Percentiles rank a stretch among this genome's conserved stretches.
These are phyloP conservation scores for Calephelis virginiensis DNA, from an alignment of 1,140 invertebrate species.

Conservation along the genomic window DNA sequence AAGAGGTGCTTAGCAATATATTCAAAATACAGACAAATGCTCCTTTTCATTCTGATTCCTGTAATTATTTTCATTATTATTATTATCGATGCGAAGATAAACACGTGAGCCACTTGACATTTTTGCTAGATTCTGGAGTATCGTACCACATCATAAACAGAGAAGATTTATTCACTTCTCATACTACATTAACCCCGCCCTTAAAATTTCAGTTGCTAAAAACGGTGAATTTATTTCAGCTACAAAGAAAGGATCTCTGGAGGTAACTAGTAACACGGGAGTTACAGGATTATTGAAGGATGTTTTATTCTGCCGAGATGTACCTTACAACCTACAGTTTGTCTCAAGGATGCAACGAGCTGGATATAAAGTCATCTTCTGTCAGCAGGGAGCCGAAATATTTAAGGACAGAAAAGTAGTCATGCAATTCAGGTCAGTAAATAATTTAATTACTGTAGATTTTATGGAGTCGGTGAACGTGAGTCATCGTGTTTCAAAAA, in stretches of 20 bases:
- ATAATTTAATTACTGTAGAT: constrained; percentile 13
- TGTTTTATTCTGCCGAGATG: constrained; percentile 2
- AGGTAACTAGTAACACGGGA: background rate
- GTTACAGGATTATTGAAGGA: background rate
- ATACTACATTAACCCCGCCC: background rate
- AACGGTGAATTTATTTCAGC: constrained; percentile 37
- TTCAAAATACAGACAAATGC: too few relatives aligned
- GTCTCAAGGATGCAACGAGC: constrained; percentile 7
- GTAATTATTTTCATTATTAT: too few relatives aligned
- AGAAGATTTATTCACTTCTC: background rate
- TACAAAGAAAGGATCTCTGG: constrained; percentile 38
- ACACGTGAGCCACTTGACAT: constrained; percentile 28
- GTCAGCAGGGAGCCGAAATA: constrained; percentile 1
- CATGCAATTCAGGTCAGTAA: background rate
- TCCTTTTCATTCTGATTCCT: too few relatives aligned
- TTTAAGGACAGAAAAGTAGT: background rate
- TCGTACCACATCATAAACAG: constrained; percentile 37
- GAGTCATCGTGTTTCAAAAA: background rate
- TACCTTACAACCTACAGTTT: constrained; percentile 3
- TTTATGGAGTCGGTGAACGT: background rate
- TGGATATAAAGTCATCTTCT: background rate
- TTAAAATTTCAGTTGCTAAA: constrained; percentile 31
- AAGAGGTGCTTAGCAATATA: too few relatives aligned
- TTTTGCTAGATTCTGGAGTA: constrained; percentile 54
- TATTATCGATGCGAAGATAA: background rate